These are phyloP conservation scores for Caenorhabditis sp. DNA, from an alignment of 2,888 invertebrate species.

Conservation along the genomic window DNA sequence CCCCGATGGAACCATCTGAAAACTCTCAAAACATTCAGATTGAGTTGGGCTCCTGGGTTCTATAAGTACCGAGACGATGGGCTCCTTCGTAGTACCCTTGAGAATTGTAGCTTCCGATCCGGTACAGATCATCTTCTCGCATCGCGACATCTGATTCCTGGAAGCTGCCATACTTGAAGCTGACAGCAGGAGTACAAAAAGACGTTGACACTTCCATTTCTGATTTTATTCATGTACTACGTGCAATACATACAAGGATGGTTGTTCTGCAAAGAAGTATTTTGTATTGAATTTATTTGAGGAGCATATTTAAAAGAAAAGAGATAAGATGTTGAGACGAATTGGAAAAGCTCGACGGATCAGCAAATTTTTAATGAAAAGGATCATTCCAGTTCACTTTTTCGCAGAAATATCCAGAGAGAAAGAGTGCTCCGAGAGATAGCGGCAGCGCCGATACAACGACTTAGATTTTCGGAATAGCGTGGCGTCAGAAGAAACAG, in stretches of 20 bases:
- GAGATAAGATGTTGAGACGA: slow-evolving; percentile 3
- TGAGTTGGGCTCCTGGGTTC: too few species aligned
- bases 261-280: slow-evolving; percentile 36
- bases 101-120: slow-evolving; percentile 52
- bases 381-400: slow-evolving; percentile 8
- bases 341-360: background rate
- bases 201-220: slow-evolving; percentile 59
- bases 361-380: too few species aligned
- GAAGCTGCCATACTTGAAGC: slow-evolving; percentile 58
- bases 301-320: slow-evolving; percentile 4
- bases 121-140: slow-evolving; percentile 51
- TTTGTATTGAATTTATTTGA: background rate
- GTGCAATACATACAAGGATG: slow-evolving; percentile 55
- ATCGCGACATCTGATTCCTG: slow-evolving; percentile 44
- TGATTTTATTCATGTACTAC: slow-evolving; percentile 31
- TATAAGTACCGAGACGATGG: slow-evolving; percentile 23
- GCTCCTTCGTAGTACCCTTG: slow-evolving; percentile 48
- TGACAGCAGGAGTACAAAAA: slow-evolving; percentile 52
- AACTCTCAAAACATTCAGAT: slow-evolving; percentile 7
- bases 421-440: slow-evolving; percentile 15
- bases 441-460: background rate
- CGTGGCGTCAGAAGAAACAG: slow-evolving; percentile 33
- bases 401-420: background rate
- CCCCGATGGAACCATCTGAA: slow-evolving; percentile 55
- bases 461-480: slow-evolving; percentile 33